Conservation (phyloP, 1,140 invertebrate genomes). For the Caenorhabditis tropicalis region DNA sequence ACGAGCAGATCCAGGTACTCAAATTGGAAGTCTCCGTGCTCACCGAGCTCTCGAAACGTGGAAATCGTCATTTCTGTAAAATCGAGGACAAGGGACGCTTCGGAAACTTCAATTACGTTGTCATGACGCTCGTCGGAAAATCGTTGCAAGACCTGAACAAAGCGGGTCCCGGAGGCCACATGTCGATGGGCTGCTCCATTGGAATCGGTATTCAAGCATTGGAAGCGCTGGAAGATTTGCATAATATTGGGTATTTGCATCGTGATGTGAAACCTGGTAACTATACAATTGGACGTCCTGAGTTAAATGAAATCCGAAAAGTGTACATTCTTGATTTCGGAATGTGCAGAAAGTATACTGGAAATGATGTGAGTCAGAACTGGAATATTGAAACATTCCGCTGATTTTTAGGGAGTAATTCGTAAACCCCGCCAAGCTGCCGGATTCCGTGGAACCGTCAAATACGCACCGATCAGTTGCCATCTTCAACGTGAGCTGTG, state of each 20-base stretch:
- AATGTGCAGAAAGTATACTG: slow-evolving; percentile 65
- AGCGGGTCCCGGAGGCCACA: slow-evolving; percentile 56
- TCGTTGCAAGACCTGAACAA: slow-evolving; percentile 57
- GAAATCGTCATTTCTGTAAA: slow-evolving; percentile 61
- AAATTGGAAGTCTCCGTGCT: slow-evolving; percentile 22
- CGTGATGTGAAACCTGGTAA: slow-evolving; percentile 61
- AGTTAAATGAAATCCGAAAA: slow-evolving; percentile 53
- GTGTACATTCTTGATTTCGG: slow-evolving; percentile 64
- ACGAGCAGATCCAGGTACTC: slow-evolving; percentile 54
- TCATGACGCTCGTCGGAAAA: slow-evolving; percentile 65
- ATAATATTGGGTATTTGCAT: slow-evolving; percentile 63
- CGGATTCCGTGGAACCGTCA: slow-evolving; percentile 57
- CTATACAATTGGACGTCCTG: slow-evolving; percentile 59
- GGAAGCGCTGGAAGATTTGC: slow-evolving; percentile 61
- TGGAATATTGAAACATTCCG: neutral
- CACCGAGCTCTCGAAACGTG: slow-evolving; percentile 35
- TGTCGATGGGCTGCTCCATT: neutral
- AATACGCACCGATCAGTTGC: slow-evolving; percentile 43
- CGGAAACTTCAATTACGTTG: slow-evolving; percentile 63
- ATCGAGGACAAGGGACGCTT: slow-evolving; percentile 63
- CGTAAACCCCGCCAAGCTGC: slow-evolving; percentile 59
- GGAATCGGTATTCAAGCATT: slow-evolving; percentile 52
- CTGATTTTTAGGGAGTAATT: slow-evolving; percentile 54
- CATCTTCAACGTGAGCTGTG: slow-evolving; percentile 45
- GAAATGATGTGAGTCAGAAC: slow-evolving; percentile 38